phyloP scores from a whole-genome alignment of 2,888 invertebrate genomes.

The Spodoptera littoralis region DNA sequence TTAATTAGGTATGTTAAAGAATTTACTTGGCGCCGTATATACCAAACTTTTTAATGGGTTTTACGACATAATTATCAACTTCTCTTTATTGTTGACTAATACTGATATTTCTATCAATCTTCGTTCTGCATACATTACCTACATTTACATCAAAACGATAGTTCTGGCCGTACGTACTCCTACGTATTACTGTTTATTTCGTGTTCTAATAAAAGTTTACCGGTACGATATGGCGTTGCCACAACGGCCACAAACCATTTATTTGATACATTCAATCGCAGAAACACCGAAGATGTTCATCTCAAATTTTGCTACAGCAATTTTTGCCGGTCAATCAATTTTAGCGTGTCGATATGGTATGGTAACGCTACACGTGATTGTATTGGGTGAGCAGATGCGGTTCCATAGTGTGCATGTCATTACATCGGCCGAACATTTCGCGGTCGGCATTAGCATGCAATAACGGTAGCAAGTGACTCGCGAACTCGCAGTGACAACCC shows the following conservation, averaged over 20 bases:
- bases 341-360: slow-evolving; percentile 48
- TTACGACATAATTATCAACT: no score
- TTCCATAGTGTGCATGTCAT: slow-evolving; percentile 75
- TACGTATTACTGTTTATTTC: slow-evolving; percentile 41
- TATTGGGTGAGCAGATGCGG: slow-evolving; percentile 54
- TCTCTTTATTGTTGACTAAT: no score
- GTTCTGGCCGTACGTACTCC: slow-evolving; percentile 8
- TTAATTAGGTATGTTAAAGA: no score
- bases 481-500: slow-evolving; percentile 56
- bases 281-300: slow-evolving; percentile 32
- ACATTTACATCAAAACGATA: slow-evolving; percentile 1
- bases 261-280: slow-evolving; percentile 36
- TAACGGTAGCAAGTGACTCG: slow-evolving; percentile 75
- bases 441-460: slow-evolving; percentile 80
- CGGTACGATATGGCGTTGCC: slow-evolving; percentile 27
- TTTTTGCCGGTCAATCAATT: slow-evolving; percentile 59
- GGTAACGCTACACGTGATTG: slow-evolving; percentile 57
- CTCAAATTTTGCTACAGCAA: slow-evolving; percentile 40
- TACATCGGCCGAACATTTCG: slow-evolving; percentile 77
- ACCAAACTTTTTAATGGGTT: no score
- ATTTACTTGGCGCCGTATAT: no score
- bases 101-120: no score
- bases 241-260: slow-evolving; percentile 36
- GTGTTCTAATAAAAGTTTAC: slow-evolving; percentile 29
- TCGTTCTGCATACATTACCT: neutral